A percentile compares a stretch with the other conserved stretches of the same genome.
Conservation (phyloP, 1,140 invertebrate genomes). For the Eueides isabella region DNA sequence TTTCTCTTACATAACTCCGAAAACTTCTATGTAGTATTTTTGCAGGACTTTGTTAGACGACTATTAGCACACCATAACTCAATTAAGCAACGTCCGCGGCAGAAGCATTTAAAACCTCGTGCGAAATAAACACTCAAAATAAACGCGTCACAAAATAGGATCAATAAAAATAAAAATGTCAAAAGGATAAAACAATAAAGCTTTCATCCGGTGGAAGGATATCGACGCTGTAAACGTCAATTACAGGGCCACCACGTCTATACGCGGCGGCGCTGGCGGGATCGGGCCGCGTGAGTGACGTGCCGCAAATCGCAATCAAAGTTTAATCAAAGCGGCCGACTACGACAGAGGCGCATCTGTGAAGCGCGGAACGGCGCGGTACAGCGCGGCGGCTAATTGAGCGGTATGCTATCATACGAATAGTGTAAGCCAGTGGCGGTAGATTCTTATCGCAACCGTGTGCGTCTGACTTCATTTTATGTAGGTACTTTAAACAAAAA, state of each 20-base stretch:
- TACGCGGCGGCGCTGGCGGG: slow-evolving; percentile 39
- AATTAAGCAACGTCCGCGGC: neutral
- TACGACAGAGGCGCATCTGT: slow-evolving; percentile 42
- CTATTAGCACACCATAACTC: neutral
- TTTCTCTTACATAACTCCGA: slow-evolving; percentile 17
- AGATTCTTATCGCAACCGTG: neutral
- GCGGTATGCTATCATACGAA: slow-evolving; percentile 53
- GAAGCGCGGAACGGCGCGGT: slow-evolving; percentile 44
- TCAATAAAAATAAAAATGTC: slow-evolving; percentile 20
- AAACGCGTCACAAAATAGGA: slow-evolving; percentile 14
- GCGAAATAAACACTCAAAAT: slow-evolving; percentile 1
- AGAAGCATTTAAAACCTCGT: neutral
- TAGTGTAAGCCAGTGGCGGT: slow-evolving; percentile 26
- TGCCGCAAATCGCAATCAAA: slow-evolving; percentile 49
- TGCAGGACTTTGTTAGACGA: neutral
- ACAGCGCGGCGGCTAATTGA: slow-evolving; percentile 61
- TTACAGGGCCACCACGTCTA: slow-evolving; percentile 27
- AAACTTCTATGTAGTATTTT: neutral
- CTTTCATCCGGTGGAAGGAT: slow-evolving; percentile 26
- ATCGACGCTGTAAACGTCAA: slow-evolving; percentile 32
- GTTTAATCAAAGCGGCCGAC: slow-evolving; percentile 70
- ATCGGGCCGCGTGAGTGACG: slow-evolving; percentile 53
- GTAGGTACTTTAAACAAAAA: neutral
- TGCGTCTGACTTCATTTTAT: neutral
- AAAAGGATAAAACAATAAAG: slow-evolving; percentile 25